Evolutionary conservation across 2,888 invertebrate genomes (phyloP).

Genomic region (Apodemia duryi): DNA sequence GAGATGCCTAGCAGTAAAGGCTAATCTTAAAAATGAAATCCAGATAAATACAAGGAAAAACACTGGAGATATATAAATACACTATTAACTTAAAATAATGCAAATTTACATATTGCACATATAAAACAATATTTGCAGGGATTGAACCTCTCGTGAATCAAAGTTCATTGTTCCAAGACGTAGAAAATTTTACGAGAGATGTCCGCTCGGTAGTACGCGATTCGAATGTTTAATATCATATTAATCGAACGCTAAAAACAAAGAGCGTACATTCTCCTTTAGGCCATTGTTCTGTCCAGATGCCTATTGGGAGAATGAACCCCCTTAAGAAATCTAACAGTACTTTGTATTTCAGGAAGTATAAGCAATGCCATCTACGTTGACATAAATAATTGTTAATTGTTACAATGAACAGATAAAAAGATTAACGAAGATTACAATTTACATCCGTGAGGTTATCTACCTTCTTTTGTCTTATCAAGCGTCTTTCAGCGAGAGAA

Average conservation of each 20-base stretch:
- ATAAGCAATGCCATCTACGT: neutral
- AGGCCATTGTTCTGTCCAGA: slow-evolving; percentile 58
- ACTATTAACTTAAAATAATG: neutral
- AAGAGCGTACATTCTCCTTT: slow-evolving; percentile 60
- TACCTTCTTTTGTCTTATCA: neutral
- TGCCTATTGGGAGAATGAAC: slow-evolving; percentile 64
- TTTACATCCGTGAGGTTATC: neutral
- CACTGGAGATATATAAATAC: no score
- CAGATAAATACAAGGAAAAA: no score
- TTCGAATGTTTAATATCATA: slow-evolving; percentile 61
- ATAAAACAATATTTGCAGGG: slow-evolving; percentile 23
- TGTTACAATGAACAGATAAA: neutral
- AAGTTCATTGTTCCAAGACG: slow-evolving; percentile 65
- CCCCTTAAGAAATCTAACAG: slow-evolving; percentile 60
- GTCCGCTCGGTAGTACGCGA: slow-evolving; percentile 53
- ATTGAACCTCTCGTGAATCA: slow-evolving; percentile 24
- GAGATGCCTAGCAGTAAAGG: no score
- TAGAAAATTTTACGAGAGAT: slow-evolving; percentile 67
- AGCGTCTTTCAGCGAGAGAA: neutral
- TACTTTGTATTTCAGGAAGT: slow-evolving; percentile 37
- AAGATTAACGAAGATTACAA: neutral
- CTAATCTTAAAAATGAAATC: no score
- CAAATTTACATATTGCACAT: slow-evolving; percentile 18
- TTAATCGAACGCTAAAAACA: slow-evolving; percentile 62
- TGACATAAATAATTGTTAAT: neutral